Conservation (phyloP, 2,888 invertebrate genomes). For the Bimastos eiseni region DNA sequence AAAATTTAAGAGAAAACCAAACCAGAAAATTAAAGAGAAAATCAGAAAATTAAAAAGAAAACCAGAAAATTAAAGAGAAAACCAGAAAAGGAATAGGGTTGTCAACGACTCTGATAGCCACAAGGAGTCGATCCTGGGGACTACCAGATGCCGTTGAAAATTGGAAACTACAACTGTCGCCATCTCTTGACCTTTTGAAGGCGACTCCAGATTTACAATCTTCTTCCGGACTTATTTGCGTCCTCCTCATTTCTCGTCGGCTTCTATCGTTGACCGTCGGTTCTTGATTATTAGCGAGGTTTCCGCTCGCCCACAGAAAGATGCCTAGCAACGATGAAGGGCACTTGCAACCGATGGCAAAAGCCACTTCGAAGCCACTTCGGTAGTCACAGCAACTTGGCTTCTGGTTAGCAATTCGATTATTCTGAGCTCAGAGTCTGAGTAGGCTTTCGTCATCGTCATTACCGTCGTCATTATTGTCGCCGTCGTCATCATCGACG, state of each 20-base stretch:
- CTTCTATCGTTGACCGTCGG: background rate
- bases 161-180: background rate
- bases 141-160: too few species aligned
- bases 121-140: too few species aligned
- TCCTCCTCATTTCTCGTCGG: background rate
- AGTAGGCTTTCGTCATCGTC: background rate
- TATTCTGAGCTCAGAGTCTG: background rate
- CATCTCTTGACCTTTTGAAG: background rate
- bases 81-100: too few species aligned
- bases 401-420: background rate
- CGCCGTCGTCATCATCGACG: background rate
- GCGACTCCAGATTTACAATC: background rate
- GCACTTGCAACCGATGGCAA: background rate
- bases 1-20: too few species aligned
- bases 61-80: too few species aligned
- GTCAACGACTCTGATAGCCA: too few species aligned
- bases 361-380: background rate
- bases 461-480: background rate
- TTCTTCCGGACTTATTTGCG: background rate
- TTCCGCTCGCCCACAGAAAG: background rate
- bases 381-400: background rate
- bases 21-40: too few species aligned
- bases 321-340: background rate
- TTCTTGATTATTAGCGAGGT: background rate
- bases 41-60: too few species aligned